Evolutionary conservation across 2,888 invertebrate genomes (phyloP), one percentile per base, ranked within the genome.

Genomic region (Pinctada fucata): DNA sequence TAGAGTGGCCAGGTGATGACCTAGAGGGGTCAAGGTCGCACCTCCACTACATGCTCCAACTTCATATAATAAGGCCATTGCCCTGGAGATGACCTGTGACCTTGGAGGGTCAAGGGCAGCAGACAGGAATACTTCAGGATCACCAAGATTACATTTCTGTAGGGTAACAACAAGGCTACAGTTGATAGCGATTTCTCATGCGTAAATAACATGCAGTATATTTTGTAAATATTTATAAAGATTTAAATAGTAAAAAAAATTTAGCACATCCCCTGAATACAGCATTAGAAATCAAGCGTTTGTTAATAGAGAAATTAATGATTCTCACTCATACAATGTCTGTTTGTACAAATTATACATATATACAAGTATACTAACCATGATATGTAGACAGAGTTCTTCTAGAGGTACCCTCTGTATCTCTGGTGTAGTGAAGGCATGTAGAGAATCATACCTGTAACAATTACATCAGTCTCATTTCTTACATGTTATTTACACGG

Each of bases 301-400:
- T 31, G 31, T 31, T 31, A 31, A 31, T 31, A 31, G 31, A 31
- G 31, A 31, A 31, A 31, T 31, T 31, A 31, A 31, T 31, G 31
- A 31, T 31, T 31, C 31, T 31, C 31, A 31, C 31, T 31, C 31
- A 31, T 31, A 31, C 31, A 31, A 31, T 31, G 31, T 1, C 0
- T 31, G 31, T 31, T 31, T 31, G 31, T 31, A 31, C 31, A 31
- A 31, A 31, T 31, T 31, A 31, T 31, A 31, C 31, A 31, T 31
- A 31, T 31, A 31, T 31, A 31, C 31, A 31, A 31, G 31, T 48
- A 47, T 2, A 75, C 80, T 76, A 72, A 91, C 91, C 91, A 91
- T 90, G 63, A 92, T 91, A 78, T 89, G 90, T 13, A 92, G 86
- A 83, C 91, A 91, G 2, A 92, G 82, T 75, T 91, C 91, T 81